Evolutionary conservation across 2,888 invertebrate species (phyloP).

Genomic region (Aradus depressus): DNA sequence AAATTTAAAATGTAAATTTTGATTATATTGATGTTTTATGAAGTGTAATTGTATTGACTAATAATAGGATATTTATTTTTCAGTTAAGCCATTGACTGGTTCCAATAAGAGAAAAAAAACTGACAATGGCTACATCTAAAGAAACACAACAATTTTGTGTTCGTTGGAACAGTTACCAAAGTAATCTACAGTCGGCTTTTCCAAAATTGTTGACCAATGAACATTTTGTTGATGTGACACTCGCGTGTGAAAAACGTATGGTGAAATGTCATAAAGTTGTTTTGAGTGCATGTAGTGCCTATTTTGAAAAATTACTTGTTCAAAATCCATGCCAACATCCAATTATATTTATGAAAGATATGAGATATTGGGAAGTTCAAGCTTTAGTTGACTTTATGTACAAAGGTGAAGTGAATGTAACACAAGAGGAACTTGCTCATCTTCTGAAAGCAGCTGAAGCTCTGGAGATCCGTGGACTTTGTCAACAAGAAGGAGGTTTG

Average conservation of each 20-base stretch:
- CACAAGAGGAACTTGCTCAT: slow-evolving; percentile 70
- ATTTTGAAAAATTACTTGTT: slow-evolving; percentile 64
- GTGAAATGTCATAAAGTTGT: slow-evolving; percentile 80
- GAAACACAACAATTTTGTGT: slow-evolving; percentile 37
- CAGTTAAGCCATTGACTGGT: slow-evolving; percentile 16
- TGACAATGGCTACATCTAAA: slow-evolving; percentile 24
- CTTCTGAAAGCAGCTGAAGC: slow-evolving; percentile 74
- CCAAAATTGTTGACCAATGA: slow-evolving; percentile 63
- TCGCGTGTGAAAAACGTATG: slow-evolving; percentile 77
- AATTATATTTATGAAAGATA: slow-evolving; percentile 71
- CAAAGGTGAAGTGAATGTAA: slow-evolving; percentile 78
- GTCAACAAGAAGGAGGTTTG: slow-evolving; percentile 28
- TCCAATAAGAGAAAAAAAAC: slow-evolving; percentile 11
- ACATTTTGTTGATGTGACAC: slow-evolving; percentile 77
- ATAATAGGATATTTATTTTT: slow-evolving; percentile 7
- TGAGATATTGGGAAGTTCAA: slow-evolving; percentile 72
- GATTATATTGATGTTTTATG: slow-evolving; percentile 1
- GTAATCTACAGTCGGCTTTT: slow-evolving; percentile 65
- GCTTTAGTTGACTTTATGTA: slow-evolving; percentile 84
- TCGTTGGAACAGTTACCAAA: slow-evolving; percentile 72
- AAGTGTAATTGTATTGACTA: neutral
- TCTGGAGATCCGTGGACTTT: slow-evolving; percentile 63
- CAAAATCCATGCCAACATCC: slow-evolving; percentile 81
- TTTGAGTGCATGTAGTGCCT: slow-evolving; percentile 72
- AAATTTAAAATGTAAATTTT: neutral